A percentile compares a stretch with the other conserved stretches of the same genome.
Evolutionary conservation across 2,797 vertebrate genomes (phyloP).

Genomic region (Poeciliopsis presidionis): DNA sequence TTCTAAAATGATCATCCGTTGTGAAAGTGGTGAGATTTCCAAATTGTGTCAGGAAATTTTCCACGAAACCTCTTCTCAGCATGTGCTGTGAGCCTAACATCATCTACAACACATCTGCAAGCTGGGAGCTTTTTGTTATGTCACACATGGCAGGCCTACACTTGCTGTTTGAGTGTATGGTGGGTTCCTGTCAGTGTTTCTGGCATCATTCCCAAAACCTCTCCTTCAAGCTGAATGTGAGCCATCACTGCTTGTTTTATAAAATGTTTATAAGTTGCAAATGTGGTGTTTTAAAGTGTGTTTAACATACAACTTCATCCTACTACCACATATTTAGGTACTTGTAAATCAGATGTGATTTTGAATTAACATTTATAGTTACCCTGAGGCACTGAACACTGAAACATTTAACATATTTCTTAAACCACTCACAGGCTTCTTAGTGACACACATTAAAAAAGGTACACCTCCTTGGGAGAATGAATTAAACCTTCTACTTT

Average conservation of each 20-base stretch:
- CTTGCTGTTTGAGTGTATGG: slow-evolving; percentile 66
- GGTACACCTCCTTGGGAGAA: neutral
- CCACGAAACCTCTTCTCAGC: slow-evolving; percentile 13
- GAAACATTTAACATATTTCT: neutral
- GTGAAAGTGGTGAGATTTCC: slow-evolving; percentile 7
- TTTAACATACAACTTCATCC: neutral
- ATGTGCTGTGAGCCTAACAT: slow-evolving; percentile 11
- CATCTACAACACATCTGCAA: slow-evolving; percentile 18
- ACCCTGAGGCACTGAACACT: neutral
- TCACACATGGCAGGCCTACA: slow-evolving; percentile 60
- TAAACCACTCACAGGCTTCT: neutral
- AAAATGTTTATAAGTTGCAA: neutral
- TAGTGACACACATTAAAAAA: neutral
- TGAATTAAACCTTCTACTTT: neutral
- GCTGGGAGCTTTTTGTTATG: slow-evolving; percentile 20
- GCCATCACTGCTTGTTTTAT: slow-evolving; percentile 17
- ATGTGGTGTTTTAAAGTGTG: slow-evolving; percentile 25
- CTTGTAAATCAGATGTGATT: neutral
- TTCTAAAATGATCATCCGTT: slow-evolving; percentile 4
- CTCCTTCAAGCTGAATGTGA: slow-evolving; percentile 27
- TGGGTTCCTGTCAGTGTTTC: slow-evolving; percentile 62
- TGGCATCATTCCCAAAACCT: slow-evolving; percentile 46
- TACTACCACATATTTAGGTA: neutral
- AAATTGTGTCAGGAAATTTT: neutral
- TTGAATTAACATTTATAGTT: neutral